Conservation (phyloP, 2,888 invertebrate genomes). For the Unio delphinus region DNA sequence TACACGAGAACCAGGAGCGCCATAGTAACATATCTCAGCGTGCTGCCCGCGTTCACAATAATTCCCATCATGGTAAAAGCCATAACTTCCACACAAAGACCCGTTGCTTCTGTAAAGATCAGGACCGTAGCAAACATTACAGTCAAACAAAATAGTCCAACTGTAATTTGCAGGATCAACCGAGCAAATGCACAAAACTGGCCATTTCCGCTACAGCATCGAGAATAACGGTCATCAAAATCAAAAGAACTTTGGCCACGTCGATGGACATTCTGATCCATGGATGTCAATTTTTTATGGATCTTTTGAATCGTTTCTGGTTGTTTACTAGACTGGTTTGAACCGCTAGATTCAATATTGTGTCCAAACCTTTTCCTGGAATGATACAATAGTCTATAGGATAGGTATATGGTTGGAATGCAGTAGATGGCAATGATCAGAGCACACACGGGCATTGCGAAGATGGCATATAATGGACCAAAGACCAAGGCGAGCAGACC, state of each 20-base stretch:
- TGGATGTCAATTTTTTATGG: constrained; percentile 41
- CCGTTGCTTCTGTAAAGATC: constrained; percentile 63
- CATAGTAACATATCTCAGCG: constrained; percentile 65
- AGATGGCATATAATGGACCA: constrained; percentile 53
- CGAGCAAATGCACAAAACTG: constrained; percentile 24
- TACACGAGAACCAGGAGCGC: constrained; percentile 65
- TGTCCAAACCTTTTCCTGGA: constrained; percentile 48
- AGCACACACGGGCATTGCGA: constrained; percentile 53
- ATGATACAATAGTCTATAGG: constrained; percentile 62
- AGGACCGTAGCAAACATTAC: constrained; percentile 56
- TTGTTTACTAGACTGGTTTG: constrained; percentile 15
- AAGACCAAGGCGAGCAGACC: constrained; percentile 61
- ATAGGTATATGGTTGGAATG: constrained; percentile 63
- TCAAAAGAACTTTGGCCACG: constrained; percentile 11
- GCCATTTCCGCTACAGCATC: constrained; percentile 38
- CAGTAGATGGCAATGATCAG: constrained; percentile 59
- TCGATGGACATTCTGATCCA: constrained; percentile 46
- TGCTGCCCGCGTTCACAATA: constrained; percentile 65
- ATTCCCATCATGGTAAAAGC: constrained; percentile 69
- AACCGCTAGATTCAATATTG: constrained; percentile 15
- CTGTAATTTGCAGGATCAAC: constrained; percentile 37
- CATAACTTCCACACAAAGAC: constrained; percentile 62
- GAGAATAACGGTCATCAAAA: constrained; percentile 41
- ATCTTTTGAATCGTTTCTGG: constrained; percentile 37
- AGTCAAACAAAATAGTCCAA: constrained; percentile 50